A percentile compares a stretch with the other conserved stretches of the same genome.
Conservation (phyloP, 2,113 vertebrate genomes). For the Caranx ignobilis region DNA sequence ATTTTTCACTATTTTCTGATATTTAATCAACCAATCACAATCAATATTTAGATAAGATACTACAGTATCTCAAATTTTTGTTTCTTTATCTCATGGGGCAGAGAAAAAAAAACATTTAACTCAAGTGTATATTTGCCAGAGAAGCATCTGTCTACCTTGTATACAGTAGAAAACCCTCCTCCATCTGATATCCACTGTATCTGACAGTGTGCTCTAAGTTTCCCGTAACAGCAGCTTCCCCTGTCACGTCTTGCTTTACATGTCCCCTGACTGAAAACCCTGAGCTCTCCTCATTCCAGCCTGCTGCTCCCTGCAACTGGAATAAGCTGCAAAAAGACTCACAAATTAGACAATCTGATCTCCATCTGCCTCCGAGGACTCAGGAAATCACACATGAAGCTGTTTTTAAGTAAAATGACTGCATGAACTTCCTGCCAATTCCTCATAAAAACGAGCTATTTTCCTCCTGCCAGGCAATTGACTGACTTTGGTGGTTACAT, state of each 20-base stretch:
- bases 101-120: not conserved
- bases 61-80: not conserved
- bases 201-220: constrained; percentile 21
- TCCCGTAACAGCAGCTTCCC: constrained; percentile 23
- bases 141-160: not conserved
- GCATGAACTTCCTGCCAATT: constrained; percentile 25
- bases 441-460: constrained; percentile 6
- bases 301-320: constrained; percentile 12
- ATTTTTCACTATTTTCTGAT: not conserved
- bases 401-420: constrained; percentile 32
- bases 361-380: constrained; percentile 18
- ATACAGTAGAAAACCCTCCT: not conserved
- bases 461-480: constrained; percentile 32
- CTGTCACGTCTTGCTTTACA: constrained; percentile 36
- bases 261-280: constrained; percentile 5
- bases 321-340: constrained; percentile 33
- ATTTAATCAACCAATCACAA: not conserved
- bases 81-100: not conserved
- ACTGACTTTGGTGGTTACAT: constrained; percentile 31
- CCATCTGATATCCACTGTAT: constrained; percentile 6
- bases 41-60: not conserved
- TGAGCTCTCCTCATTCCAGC: constrained; percentile 18
- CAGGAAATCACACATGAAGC: constrained; percentile 20
- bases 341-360: constrained; percentile 41
- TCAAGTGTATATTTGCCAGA: not conserved